Evolutionary conservation across 2,797 vertebrate species (phyloP), one percentile per base, ranked within the genome.

Genomic region (Tinamus major): DNA sequence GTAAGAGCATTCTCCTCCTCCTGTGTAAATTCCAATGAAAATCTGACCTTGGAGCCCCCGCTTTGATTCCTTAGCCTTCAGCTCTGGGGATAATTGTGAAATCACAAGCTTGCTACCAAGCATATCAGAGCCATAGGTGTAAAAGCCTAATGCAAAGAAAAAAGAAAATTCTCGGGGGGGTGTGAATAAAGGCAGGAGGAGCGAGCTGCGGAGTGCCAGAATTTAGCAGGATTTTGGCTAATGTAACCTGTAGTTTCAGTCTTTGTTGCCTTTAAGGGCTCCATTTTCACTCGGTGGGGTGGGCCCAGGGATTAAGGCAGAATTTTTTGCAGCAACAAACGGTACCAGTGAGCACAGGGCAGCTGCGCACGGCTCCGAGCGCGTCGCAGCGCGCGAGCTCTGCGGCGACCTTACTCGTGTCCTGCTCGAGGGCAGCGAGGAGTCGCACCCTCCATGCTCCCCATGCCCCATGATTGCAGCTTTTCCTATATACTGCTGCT

Each of bases 191-290:
- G 2, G 5, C 23, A 51, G 48, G 14, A 44, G 31, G 13, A 81
- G 13, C 0, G 1, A 81, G 23, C 48, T 11, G 56, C 9, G 13
- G 37, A 1, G 1, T 4, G 15, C 5, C 48, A 37, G 79, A 77
- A 33, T 90, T 61, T 39, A 23, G 24, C 17, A 10, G 26, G 31
- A 42, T 65, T 65, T 78, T 42, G 37, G 26, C 35, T 49, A 63
- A n/a, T 6, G 23, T 26, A 44, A 33, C 29, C 8, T 65, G 49
- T n/a, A 42, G 76, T 42, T 55, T 63, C 49, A 37, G 9, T 41
- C 26, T 35, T 31, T 37, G 21, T 5, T 15, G 26, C 19, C 27
- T 23, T 61, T 62, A 37, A 41, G 35, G 35, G 35, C 29, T 41
- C 33, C 49, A 9, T n/a, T 31, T 8, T 51, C 13, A 31, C 35